Percentiles rank a stretch among this genome's conserved stretches.
Evolutionary conservation across 2,888 invertebrate species (phyloP).

Genomic region (Drosophila infuscata): DNA sequence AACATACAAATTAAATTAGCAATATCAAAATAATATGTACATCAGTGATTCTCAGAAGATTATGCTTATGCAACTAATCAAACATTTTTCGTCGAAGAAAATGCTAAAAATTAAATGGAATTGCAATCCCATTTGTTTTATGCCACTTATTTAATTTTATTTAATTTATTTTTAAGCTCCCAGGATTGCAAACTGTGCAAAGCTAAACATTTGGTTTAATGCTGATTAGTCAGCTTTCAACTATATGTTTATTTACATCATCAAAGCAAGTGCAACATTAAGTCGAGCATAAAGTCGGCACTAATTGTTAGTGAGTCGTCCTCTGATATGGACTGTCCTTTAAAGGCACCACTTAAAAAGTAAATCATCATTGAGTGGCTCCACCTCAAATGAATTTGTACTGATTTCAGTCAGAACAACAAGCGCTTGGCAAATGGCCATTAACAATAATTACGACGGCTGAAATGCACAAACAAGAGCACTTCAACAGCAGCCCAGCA

Average conservation of each 20-base stretch:
- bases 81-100: neutral
- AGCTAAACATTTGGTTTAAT: neutral
- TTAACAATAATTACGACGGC: conserved; percentile 81
- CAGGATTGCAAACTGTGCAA: neutral
- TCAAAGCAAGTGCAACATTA: neutral
- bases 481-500: conserved; percentile 52
- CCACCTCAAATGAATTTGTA: conserved; percentile 38
- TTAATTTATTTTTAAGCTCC: neutral
- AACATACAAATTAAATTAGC: neutral
- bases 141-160: neutral
- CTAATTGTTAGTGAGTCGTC: conserved; percentile 32
- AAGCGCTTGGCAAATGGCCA: conserved; percentile 67
- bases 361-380: conserved; percentile 54
- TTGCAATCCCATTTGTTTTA: neutral
- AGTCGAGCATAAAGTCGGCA: conserved; percentile 11
- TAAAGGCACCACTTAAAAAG: conserved; percentile 20
- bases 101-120: neutral
- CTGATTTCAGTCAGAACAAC: conserved; percentile 45
- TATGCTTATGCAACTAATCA: neutral
- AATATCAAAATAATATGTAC: neutral
- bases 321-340: conserved; percentile 4
- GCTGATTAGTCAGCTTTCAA: neutral
- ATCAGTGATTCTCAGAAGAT: neutral
- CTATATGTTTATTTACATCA: neutral
- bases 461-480: conserved; percentile 74